Evolutionary conservation across 1,140 invertebrate species (phyloP).

Genomic region (Uloborus diversus): DNA sequence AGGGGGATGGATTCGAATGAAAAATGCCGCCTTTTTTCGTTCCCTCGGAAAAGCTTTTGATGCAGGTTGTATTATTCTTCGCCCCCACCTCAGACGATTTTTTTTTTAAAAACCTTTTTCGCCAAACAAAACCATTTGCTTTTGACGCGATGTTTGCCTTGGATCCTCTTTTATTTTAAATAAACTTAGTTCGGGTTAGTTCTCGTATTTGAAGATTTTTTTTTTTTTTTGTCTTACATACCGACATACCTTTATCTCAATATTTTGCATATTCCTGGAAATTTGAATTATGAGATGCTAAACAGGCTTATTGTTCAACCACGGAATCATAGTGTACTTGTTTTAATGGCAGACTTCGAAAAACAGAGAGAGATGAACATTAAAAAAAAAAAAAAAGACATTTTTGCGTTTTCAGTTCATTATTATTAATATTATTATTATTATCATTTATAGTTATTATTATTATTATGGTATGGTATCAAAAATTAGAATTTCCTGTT

Average conservation of each 20-base stretch:
- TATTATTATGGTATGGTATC: too few species aligned
- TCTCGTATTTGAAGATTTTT: slow-evolving; percentile 10
- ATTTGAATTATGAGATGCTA: too few species aligned
- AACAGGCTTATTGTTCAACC: too few species aligned
- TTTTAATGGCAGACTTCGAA: too few species aligned
- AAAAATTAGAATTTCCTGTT: too few species aligned
- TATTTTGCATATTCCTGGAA: too few species aligned
- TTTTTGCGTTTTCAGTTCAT: too few species aligned
- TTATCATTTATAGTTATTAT: too few species aligned
- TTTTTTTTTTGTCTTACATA: not conserved
- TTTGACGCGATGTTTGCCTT: slow-evolving; percentile 48
- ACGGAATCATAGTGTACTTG: too few species aligned
- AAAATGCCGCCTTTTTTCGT: slow-evolving; percentile 54
- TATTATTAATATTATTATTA: too few species aligned
- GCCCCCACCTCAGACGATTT: not conserved
- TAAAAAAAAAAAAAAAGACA: too few species aligned
- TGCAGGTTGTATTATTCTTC: slow-evolving; percentile 6
- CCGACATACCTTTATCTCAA: not conserved
- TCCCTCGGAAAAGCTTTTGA: slow-evolving; percentile 53
- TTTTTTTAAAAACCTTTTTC: slow-evolving; percentile 18
- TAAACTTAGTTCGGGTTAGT: slow-evolving; percentile 44
- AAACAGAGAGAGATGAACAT: too few species aligned
- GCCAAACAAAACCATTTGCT: slow-evolving; percentile 54
- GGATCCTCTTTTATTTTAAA: slow-evolving; percentile 37
- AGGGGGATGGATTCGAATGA: slow-evolving; percentile 34